Evolutionary conservation across 2,888 invertebrate species (phyloP).

Genomic region (Drosophila pegasa): DNA sequence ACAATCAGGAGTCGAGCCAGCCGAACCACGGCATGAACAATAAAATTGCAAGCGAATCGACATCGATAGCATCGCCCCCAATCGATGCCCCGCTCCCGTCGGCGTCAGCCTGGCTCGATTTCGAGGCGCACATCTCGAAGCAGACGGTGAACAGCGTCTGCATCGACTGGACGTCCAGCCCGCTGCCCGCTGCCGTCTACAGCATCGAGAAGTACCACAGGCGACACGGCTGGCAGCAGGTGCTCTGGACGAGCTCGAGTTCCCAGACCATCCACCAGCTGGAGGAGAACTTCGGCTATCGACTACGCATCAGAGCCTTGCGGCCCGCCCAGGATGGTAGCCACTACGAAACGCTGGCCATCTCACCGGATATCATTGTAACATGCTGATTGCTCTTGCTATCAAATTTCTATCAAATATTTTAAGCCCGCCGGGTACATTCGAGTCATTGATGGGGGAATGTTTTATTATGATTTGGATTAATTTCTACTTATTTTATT

Average conservation of each 20-base stretch:
- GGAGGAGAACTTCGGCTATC: conserved; percentile 83
- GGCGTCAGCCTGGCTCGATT: conserved; percentile 50
- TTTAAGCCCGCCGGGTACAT: not conserved
- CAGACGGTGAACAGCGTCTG: conserved; percentile 78
- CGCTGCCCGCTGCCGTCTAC: conserved; percentile 74
- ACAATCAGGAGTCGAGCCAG: conserved; percentile 48
- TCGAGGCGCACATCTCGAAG: conserved; percentile 71
- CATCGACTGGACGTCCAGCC: conserved; percentile 77
- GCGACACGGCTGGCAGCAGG: conserved; percentile 79
- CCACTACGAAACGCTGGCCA: conserved; percentile 65
- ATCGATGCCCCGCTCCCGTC: not conserved
- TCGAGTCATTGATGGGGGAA: no score
- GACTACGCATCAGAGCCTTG: conserved; percentile 80
- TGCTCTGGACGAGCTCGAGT: conserved; percentile 78
- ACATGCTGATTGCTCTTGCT: not conserved
- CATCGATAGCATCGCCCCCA: conserved; percentile 1
- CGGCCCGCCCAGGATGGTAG: conserved; percentile 46
- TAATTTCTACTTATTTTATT: no score
- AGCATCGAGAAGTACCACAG: conserved; percentile 81
- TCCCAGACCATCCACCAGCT: conserved; percentile 71
- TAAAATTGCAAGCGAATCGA: conserved; percentile 41
- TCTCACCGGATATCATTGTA: conserved; percentile 81
- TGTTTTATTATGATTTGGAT: no score
- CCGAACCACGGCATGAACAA: conserved; percentile 27
- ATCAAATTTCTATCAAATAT: not conserved